A percentile compares a stretch with the other conserved stretches of the same genome.
Conservation (phyloP, 64 coral and sea anemone genomes). For the Dendronephthya gigantea region DNA sequence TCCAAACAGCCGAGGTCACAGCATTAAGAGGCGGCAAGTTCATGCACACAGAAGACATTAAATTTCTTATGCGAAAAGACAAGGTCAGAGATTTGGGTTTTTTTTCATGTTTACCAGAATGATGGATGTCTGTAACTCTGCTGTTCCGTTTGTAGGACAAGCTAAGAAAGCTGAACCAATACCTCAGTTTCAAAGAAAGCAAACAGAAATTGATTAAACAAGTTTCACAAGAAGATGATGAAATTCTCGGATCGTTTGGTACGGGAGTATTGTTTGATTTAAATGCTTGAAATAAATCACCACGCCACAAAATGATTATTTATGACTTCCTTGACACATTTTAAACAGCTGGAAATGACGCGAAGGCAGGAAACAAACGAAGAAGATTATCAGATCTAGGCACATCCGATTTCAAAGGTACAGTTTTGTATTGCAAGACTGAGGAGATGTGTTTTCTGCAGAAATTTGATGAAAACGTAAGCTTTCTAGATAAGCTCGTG, state of each 20-base stretch:
- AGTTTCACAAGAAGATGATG: slow-evolving; percentile 84
- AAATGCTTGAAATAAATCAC: neutral
- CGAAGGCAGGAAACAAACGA: neutral
- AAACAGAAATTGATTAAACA: slow-evolving; percentile 83
- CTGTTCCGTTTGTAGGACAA: slow-evolving; percentile 54
- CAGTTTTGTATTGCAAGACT: too few species aligned
- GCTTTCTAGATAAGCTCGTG: too few species aligned
- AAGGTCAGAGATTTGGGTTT: slow-evolving; percentile 42
- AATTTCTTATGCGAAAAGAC: slow-evolving; percentile 93
- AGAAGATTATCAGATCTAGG: neutral
- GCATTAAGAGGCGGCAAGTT: slow-evolving; percentile 82
- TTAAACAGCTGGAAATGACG: neutral
- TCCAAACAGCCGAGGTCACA: slow-evolving; percentile 83
- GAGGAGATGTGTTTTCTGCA: too few species aligned
- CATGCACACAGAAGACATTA: slow-evolving; percentile 92
- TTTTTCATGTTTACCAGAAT: neutral
- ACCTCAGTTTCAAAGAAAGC: slow-evolving; percentile 77
- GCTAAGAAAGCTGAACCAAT: slow-evolving; percentile 68
- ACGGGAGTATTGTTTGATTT: neutral
- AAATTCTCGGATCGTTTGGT: slow-evolving; percentile 71
- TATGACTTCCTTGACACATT: neutral
- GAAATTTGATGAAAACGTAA: too few species aligned
- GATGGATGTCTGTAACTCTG: neutral
- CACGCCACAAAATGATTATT: neutral
- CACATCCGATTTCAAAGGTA: neutral